Evolutionary conservation across 2,888 invertebrate genomes (phyloP).

Genomic region (Brenthis daphne): DNA sequence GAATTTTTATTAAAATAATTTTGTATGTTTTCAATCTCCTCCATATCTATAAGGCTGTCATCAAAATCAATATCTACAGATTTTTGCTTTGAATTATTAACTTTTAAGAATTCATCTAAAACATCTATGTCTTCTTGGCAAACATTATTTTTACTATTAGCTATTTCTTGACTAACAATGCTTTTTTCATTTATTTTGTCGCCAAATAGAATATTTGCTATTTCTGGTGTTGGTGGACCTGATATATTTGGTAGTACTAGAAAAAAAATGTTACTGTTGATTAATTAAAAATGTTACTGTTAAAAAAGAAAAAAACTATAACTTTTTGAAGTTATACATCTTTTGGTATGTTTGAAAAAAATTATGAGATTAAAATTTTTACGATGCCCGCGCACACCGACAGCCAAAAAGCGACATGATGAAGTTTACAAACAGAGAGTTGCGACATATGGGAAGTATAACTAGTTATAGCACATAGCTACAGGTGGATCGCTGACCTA

Average conservation of each 20-base stretch:
- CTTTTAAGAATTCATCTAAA: slow-evolving; percentile 53
- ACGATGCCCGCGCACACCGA: too few species aligned
- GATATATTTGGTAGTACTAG: slow-evolving; percentile 45
- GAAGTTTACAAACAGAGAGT: too few species aligned
- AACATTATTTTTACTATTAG: slow-evolving; percentile 41
- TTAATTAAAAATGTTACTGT: too few species aligned
- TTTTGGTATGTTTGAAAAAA: too few species aligned
- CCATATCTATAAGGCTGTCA: slow-evolving; percentile 20
- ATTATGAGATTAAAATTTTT: too few species aligned
- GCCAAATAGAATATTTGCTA: slow-evolving; percentile 67
- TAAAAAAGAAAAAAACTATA: too few species aligned
- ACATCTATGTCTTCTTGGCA: slow-evolving; percentile 47
- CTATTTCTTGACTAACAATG: slow-evolving; percentile 29
- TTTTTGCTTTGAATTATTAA: slow-evolving; percentile 37
- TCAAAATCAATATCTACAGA: slow-evolving; percentile 20
- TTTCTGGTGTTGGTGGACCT: slow-evolving; percentile 61
- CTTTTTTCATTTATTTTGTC: slow-evolving; percentile 37
- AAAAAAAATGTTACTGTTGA: slow-evolving; percentile 25
- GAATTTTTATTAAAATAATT: slow-evolving; percentile 30
- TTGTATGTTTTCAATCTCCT: slow-evolving; percentile 19
- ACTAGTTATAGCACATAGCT: too few species aligned
- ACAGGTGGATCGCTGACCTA: too few species aligned
- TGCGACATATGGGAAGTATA: too few species aligned
- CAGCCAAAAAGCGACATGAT: too few species aligned
- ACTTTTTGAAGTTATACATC: too few species aligned